These are phyloP conservation scores for Napeogenes inachia DNA, from an alignment of 2,888 invertebrate genomes.

Conservation along the genomic window DNA sequence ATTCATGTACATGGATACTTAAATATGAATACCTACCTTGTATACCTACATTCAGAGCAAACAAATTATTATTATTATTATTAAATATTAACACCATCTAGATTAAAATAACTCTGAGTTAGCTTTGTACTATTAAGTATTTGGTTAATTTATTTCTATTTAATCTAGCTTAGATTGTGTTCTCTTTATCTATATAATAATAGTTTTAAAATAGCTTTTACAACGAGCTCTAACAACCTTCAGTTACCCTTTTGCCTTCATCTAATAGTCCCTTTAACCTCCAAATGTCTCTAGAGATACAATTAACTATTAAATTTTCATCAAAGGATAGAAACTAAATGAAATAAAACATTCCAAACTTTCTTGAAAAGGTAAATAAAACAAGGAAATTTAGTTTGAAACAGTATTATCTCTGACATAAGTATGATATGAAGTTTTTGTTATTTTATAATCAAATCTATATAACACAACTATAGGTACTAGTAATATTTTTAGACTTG, in stretches of 20 bases:
- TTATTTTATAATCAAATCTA: too few species aligned
- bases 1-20: too few species aligned
- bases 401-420: too few species aligned
- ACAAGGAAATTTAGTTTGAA: too few species aligned
- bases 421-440: too few species aligned
- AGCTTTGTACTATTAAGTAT: background rate
- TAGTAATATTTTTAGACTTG: too few species aligned
- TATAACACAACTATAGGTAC: too few species aligned
- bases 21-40: too few species aligned
- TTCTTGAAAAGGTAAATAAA: too few species aligned
- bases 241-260: constrained; percentile 5
- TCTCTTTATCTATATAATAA: background rate
- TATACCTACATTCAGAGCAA: too few species aligned
- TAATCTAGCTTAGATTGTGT: background rate
- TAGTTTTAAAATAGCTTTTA: background rate
- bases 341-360: background rate
- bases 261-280: background rate
- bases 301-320: constrained; percentile 1
- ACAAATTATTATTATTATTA: too few species aligned
- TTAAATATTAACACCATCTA: too few species aligned
- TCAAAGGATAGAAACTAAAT: background rate
- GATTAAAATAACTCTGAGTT: background rate
- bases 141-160: background rate
- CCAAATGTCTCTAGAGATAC: constrained; percentile 1
- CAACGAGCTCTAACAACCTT: background rate